These are phyloP conservation scores for Ciconia maguari DNA, from an alignment of 2,113 vertebrate genomes.

Conservation along the genomic window DNA sequence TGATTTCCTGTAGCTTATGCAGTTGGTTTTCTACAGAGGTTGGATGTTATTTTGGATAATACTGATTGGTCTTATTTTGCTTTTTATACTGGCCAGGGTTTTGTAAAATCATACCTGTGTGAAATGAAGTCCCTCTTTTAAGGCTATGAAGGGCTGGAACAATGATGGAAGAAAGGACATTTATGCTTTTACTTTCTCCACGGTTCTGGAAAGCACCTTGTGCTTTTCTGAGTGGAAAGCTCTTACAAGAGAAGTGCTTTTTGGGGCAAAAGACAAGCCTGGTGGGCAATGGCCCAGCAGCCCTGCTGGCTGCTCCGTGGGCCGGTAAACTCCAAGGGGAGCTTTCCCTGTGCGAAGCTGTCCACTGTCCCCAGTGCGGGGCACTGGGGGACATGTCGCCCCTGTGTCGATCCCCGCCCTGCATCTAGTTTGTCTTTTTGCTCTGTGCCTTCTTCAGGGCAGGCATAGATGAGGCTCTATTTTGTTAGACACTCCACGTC, in stretches of 20 bases:
- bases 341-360: neutral
- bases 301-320: neutral
- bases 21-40: neutral
- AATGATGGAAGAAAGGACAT: neutral
- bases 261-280: neutral
- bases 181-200: neutral
- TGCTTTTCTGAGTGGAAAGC: neutral
- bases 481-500: neutral
- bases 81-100: neutral
- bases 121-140: neutral
- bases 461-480: neutral
- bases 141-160: neutral
- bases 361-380: neutral
- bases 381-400: rapidly evolving
- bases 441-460: neutral
- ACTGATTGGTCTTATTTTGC: neutral
- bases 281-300: neutral
- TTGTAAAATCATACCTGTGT: neutral
- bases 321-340: neutral
- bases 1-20: neutral
- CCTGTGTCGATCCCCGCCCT: neutral
- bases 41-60: neutral
- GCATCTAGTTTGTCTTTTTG: neutral
- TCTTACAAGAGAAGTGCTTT: neutral
- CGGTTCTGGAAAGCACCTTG: neutral